Base-by-base conservation (phyloP, 2,113 vertebrate species). In the pig (Sus scrofa) region DNA sequence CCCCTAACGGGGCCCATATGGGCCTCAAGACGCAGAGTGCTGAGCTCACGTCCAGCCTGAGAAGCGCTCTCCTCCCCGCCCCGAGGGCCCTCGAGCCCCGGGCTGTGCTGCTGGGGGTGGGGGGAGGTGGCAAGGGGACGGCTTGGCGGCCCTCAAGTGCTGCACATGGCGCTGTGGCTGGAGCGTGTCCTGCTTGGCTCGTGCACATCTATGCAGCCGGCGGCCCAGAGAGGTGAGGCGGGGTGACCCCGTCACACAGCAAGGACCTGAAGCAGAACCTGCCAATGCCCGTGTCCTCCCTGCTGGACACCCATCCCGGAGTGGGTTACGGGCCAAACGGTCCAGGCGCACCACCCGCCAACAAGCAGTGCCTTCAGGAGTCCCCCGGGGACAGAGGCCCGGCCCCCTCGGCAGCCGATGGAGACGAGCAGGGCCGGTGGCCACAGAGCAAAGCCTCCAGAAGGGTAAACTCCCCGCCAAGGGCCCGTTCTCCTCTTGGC, bases 141-240 rank as follows among this genome's bases (percentile, higher is more conserved):
- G n/a, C 11, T 0, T 0, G 1, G 34, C 0, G 30, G n/a, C 4
- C 20, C 62, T 2, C 4, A 0, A 0, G 14, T 1, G 1, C 0
- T 0, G 18, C 68, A 8, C 10, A 1, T 32, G 13, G 68, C 22
- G 30, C 71, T 1, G 1, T 2, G 10, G 37, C 79, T 10, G 44
- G 19, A 8, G 50, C 0, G 6, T 32, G 7, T 27, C 11, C 63
- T 30, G 39, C 0, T 22, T 8, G 15, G 30, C 19, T 34, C 60
- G 15, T 0, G 39, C 37, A 1, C 19, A 14, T 0, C 7, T 18
- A 18, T 0, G 2, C 30, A 24, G 6, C 20, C 0, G 0, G 39
- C 37, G 8, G 56, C 68, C 71, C 78, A 50, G 54, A 63, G 52
- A 78, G 34, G 11, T 10, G 1, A 20, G 3, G 6, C 0, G 0